Evolutionary conservation across 2,888 invertebrate species (phyloP), one percentile per base, ranked within the genome.

Genomic region (Neocrepidodera transversa): DNA sequence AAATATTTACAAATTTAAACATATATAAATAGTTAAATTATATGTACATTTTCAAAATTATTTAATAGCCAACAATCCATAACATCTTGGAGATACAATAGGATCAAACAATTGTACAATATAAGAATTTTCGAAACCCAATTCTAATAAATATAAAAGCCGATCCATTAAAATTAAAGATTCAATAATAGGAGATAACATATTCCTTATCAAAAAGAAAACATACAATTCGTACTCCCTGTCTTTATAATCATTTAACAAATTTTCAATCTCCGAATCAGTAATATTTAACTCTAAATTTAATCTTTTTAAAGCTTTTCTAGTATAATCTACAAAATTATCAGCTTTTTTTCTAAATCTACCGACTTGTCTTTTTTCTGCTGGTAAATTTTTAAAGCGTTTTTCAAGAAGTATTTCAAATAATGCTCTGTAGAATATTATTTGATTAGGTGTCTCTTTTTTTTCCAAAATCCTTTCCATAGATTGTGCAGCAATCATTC

Each of bases 401-500:
- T 83, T 77, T 49, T 78, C 69, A 8, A 89, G 74, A 1, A 86
- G 66, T 8, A 88, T 82, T 82, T 93, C 88, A 6, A 95, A 81
- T 28, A 94, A 71, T 0, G 93, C 89, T 66, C 95, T 83, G 72
- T 91, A 92, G 68, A 88, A 87, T 38, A 95, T 81, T 5, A 89
- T 86, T 53, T 82, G 83, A 30, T 85, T 82, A 0, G 91, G 87
- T 51, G 86, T 59, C 71, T 87, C 82, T 58, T 82, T 82, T 18
- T 81, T 79, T 7, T 76, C 66, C 26, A 84, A 76, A 36, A 89
- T 86, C 63, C 93, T 82, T 63, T 92, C 89, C n/a, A 91, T 81
- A 0, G 92, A 89, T 76, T 95, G 95, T 0, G 91, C 87, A 0
- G 93, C 91, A 32, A 95, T 77, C 92, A 95, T 95, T 60, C 93